phyloP scores from a whole-genome alignment of 2,888 invertebrate genomes.

The Barypeithes pellucidus region DNA sequence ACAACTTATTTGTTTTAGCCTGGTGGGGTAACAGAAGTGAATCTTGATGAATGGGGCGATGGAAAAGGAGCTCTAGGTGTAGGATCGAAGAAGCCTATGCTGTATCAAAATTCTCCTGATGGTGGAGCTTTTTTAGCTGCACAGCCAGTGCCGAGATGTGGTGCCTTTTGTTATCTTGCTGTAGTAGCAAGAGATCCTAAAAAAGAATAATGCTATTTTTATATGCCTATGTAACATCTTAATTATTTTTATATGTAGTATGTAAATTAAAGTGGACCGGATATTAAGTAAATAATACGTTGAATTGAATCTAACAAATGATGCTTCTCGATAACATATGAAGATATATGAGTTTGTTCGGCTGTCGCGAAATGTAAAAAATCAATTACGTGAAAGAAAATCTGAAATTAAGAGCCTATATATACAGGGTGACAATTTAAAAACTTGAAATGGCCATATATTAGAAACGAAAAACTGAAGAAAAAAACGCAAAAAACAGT shows the following conservation, averaged over 20 bases:
- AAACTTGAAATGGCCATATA: too few relatives aligned
- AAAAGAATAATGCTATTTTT: conserved; percentile 44
- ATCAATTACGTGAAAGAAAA: too few relatives aligned
- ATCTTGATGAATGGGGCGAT: conserved; percentile 56
- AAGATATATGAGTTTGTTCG: too few relatives aligned
- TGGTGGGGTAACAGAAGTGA: conserved; percentile 63
- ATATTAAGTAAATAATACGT: conserved; percentile 16
- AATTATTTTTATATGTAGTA: conserved; percentile 1
- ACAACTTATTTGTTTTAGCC: conserved; percentile 62
- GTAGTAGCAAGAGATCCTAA: conserved; percentile 68
- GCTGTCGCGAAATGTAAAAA: too few relatives aligned
- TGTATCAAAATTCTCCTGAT: conserved; percentile 74
- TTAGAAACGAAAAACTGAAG: too few relatives aligned
- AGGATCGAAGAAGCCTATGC: conserved; percentile 66
- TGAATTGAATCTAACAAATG: not conserved
- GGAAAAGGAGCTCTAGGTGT: conserved; percentile 32
- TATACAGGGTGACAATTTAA: too few relatives aligned
- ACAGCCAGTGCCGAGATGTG: conserved; percentile 74
- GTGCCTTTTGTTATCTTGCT: conserved; percentile 75
- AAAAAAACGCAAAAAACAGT: too few relatives aligned
- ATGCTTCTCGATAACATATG: not conserved
- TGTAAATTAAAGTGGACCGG: not conserved
- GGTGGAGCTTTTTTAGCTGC: conserved; percentile 74
- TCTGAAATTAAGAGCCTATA: too few relatives aligned
- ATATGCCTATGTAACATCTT: not conserved